These are phyloP conservation scores for Drosophila melanosoma DNA, from an alignment of 2,888 invertebrate genomes.

Conservation along the genomic window DNA sequence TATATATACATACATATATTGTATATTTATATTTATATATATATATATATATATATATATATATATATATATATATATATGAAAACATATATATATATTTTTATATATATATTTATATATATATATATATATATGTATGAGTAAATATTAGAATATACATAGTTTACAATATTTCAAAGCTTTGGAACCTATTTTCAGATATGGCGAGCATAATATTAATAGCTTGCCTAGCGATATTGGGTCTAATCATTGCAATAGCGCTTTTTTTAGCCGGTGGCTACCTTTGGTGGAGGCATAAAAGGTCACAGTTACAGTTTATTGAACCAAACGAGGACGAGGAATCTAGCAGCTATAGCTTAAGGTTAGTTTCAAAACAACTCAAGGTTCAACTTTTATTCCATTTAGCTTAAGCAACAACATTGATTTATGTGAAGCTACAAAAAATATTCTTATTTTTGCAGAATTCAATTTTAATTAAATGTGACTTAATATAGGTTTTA, in stretches of 20 bases:
- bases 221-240: conserved; percentile 83
- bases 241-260: conserved; percentile 83
- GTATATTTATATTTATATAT: neutral
- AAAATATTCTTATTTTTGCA: neutral
- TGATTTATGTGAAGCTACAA: neutral
- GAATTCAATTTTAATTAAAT: neutral
- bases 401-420: neutral
- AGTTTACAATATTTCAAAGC: neutral
- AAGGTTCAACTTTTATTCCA: neutral
- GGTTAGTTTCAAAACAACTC: conserved; percentile 67
- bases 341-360: conserved; percentile 84
- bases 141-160: neutral
- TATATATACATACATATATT: no score
- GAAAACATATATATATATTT: neutral
- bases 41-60: neutral
- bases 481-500: neutral
- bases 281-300: conserved; percentile 85
- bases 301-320: conserved; percentile 84
- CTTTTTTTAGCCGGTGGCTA: conserved; percentile 84
- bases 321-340: conserved; percentile 85
- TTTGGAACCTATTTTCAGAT: conserved; percentile 53
- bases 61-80: neutral
- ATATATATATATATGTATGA: neutral
- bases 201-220: conserved; percentile 84
- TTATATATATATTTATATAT: neutral